Base-by-base conservation (phyloP, 2,888 invertebrate species). In the Peribatodes rhomboidaria region DNA sequence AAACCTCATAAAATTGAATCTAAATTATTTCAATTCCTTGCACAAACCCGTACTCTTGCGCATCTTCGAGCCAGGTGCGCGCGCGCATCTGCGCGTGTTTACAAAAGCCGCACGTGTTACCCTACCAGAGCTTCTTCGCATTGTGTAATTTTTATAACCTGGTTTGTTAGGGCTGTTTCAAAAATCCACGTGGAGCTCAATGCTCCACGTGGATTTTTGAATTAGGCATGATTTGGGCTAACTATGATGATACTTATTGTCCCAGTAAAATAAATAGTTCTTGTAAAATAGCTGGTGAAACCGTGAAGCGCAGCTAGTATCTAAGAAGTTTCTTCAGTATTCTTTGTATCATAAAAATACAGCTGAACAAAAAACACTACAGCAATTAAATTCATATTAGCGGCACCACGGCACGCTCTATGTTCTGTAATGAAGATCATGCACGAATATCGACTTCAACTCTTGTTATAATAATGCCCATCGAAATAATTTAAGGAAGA, bases 61-160 rank as follows among this genome's bases (percentile, higher is more conserved):
- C 70, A 69, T 77, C 71, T 74, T 74, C 46, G 61, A 49, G 71
- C 84, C 87, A 87, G 87, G 86, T 86, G 87, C 84, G 78, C 70
- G 0, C 4, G 70, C 81, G 82, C 87, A 87, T 87, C 87, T 87
- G 87, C 78, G 61, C 63, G 68, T 77, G 79, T 80, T 81, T 77
- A 76, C 75, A 64, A 73, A 80, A 77, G 71, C 60, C 69, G 57
- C 70, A 68, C 70, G 72, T 71, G 63, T 69, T 63, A n/a, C 50
- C 35, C 41, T 53, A 52, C 57, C 57, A 39, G 54, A 58, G 63
- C 42, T 35, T 58, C 49, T 46, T 39, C 42, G 49, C 59, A 70
- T 73, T 70, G 68, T 74, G 60, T 53, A 39, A 41, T 20, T 37
- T 46, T 9, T 52, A 52, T 53, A 64, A 65, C 61, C 33, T 47